These are phyloP conservation scores for Oncorhynchus masou DNA, from an alignment of 2,113 vertebrate genomes.

Conservation along the genomic window DNA sequence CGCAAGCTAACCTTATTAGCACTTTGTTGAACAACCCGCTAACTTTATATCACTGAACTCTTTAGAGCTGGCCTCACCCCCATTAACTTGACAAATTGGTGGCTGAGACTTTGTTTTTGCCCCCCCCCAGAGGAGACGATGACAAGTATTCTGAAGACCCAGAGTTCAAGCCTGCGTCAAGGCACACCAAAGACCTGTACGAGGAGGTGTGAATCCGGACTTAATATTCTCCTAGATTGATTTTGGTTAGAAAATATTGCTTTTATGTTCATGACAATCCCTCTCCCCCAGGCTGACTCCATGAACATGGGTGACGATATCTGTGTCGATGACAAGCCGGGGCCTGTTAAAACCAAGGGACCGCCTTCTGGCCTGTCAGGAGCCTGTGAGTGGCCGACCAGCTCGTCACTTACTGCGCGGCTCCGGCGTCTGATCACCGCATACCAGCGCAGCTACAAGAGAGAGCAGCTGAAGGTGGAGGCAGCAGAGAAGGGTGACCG, in stretches of 20 bases:
- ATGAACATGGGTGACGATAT: constrained; percentile 86
- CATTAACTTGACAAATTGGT: background rate
- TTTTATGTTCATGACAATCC: background rate
- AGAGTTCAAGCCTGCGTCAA: constrained; percentile 85
- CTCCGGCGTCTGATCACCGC: constrained; percentile 86
- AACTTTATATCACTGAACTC: no score
- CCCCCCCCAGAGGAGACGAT: constrained; percentile 75
- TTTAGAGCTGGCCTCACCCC: background rate
- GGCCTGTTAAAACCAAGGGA: constrained; percentile 39
- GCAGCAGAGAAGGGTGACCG: constrained; percentile 88
- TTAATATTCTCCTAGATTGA: no score
- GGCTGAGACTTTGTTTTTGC: no score
- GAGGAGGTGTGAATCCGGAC: constrained; percentile 76
- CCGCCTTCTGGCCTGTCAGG: constrained; percentile 63
- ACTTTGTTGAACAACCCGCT: no score
- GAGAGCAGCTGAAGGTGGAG: constrained; percentile 89
- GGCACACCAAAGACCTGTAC: constrained; percentile 81
- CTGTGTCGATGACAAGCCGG: constrained; percentile 81
- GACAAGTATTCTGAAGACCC: constrained; percentile 91
- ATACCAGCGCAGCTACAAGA: constrained; percentile 88
- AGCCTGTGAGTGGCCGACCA: constrained; percentile 82
- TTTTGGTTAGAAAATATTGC: no score
- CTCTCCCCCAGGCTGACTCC: constrained; percentile 74
- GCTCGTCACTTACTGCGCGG: constrained; percentile 85
- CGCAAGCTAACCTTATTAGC: background rate